Base-by-base conservation (phyloP, 2,888 invertebrate genomes). In the Eurois occulta region DNA sequence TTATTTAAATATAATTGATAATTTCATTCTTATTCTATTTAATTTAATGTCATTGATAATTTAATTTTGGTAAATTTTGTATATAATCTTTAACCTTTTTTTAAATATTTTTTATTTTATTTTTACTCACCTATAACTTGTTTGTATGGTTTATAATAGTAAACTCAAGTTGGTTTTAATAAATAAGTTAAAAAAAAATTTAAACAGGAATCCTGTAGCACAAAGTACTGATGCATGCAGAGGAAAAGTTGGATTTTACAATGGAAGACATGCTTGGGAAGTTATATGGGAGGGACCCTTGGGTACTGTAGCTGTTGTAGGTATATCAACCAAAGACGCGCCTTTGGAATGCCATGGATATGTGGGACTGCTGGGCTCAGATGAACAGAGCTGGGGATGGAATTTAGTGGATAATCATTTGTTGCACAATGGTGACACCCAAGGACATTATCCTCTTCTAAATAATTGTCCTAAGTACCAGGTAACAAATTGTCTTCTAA, bases 361-460 rank as follows among this genome's bases (percentile, higher is more conserved):
- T 97, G 98, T 99, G 72, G 98, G 99, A 16, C 97, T 99, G 79
- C 96, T 99, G 84, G 99, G 99, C 48, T 98, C 99, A 10, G 99
- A 99, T 96, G 99, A 99, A 93, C 98, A 99, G 94, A 99, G 99
- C 91, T 99, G 99, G 99, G 99, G 99, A 24, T 99, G 99, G 99
- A 99, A 99, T 97, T 97, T 99, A 90, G 99, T 99, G 72, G 99
- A 99, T 96, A 99, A 99, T 97, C 98, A 99, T 96, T 97, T 99
- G 88, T 97, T 99, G 90, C 99, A 99, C 94, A 99, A 99, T 97
- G 99, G 99, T 75, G 98, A 99, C 95, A 98, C 98, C 86, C 98
- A 99, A 95, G 99, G 99, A 85, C 99, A 98, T 93, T 99, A 99
- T 97, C 99, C 99, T 64, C 96, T 98, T 83, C 97, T 99, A 83